Conservation (phyloP, 2,113 vertebrate species). For the Cynocephalus volans region DNA sequence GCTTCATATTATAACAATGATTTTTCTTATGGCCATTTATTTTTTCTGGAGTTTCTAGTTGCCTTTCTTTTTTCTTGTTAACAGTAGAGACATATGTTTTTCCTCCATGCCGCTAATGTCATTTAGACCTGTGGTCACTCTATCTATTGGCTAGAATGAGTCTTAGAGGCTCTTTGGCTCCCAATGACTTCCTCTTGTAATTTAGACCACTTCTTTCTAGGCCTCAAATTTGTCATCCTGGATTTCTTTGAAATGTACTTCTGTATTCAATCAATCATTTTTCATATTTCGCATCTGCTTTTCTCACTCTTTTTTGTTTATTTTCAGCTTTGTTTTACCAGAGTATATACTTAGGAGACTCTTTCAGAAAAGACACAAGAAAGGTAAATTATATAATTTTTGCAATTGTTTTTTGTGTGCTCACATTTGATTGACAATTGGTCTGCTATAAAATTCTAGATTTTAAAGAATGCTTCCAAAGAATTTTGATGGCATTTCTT, state of each 20-base stretch:
- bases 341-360: background rate
- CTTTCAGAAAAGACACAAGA: background rate
- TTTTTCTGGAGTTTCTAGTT: background rate
- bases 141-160: background rate
- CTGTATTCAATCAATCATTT: background rate
- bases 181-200: background rate
- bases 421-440: background rate
- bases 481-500: background rate
- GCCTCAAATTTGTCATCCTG: background rate
- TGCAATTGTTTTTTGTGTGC: background rate
- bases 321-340: background rate
- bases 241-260: background rate
- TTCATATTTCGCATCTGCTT: background rate
- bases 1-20: background rate
- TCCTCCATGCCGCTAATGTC: background rate
- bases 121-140: background rate
- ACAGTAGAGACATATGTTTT: background rate
- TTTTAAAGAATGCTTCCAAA: background rate
- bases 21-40: background rate
- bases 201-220: background rate
- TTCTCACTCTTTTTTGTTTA: background rate
- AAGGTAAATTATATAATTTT: background rate
- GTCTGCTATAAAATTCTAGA: background rate
- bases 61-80: conserved; percentile 17
- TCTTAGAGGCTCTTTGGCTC: background rate